Base-by-base conservation (phyloP, 2,888 invertebrate species). In the Sthenelais limicola region DNA sequence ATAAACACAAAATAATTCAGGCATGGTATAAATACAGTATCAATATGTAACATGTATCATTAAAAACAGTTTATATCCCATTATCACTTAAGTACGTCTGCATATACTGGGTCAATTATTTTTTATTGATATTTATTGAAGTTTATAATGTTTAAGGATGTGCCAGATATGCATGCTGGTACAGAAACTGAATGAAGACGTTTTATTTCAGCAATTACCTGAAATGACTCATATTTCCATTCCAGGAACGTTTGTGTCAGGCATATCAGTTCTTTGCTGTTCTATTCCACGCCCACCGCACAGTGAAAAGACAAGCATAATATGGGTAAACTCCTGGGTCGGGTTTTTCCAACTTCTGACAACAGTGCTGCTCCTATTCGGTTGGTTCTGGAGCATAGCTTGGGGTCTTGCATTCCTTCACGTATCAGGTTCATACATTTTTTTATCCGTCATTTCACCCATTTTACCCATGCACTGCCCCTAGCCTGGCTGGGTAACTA, bases 351-450 rank as follows among this genome's bases (percentile, higher is more conserved):
- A 86, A 77, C 80, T 84, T 68, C 33, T 83, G 48, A 84, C 85
- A 49, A 81, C 85, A 18, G 82, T 84, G 72, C 76, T 86, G 32
- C 77, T 84, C 51, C 79, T 86, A 32, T 77, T 85, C 9, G 86
- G 86, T n/a, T 86, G 85, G 85, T 82, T 85, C 26, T 86, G 86
- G 86, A 85, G 84, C 76, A 80, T 86, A 71, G 80, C 83, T 47
- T 86, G 86, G 86, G 86, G 83, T 18, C 79, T 80, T 0, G 82
- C 84, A n/a, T 86, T 86, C 75, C 72, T 85, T 62, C 77, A 80
- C 32, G 82, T 84, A 58, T 81, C 86, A 73, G 79, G 85, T 85
- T 77, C 78, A 80, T 49, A 7, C 9, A n/a, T 51, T 24, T 18
- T 26, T n/a, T 51, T 51, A 9, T 43, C 18, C 18, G 43, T n/a